phyloP scores from a whole-genome alignment of 2,888 invertebrate genomes.

The Drosophila suboccidentalis region DNA sequence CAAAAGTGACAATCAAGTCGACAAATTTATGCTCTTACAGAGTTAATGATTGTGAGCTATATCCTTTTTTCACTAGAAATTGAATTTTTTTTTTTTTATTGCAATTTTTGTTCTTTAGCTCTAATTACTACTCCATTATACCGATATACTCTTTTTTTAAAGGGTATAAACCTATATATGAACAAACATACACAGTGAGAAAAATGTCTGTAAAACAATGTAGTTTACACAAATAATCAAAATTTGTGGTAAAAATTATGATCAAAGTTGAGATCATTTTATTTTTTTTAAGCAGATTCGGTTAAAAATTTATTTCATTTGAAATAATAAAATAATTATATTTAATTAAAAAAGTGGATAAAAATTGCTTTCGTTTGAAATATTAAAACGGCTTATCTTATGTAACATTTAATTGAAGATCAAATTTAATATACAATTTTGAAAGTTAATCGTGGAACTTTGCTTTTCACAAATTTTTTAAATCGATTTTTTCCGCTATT shows the following conservation, averaged over 20 bases:
- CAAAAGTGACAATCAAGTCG: conserved; percentile 20
- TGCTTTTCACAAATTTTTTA: neutral
- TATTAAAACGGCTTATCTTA: neutral
- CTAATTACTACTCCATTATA: neutral
- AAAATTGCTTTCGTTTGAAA: too few species aligned
- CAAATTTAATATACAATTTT: neutral
- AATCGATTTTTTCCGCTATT: neutral
- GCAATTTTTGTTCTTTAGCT: neutral
- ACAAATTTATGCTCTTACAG: conserved; percentile 25
- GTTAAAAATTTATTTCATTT: neutral
- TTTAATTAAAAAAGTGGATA: too few species aligned
- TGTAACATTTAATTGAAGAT: neutral
- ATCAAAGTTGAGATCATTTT: neutral
- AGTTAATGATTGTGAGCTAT: neutral
- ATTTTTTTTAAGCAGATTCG: neutral
- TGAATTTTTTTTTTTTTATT: neutral
- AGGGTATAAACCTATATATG: conserved; percentile 8
- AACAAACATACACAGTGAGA: conserved; percentile 8
- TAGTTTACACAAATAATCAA: too few species aligned
- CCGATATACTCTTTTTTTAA: neutral
- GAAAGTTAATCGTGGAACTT: neutral
- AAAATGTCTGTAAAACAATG: neutral
- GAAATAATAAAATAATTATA: neutral
- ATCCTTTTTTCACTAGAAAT: neutral
- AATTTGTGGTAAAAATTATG: too few species aligned